Percentiles rank a stretch among this genome's conserved stretches.
phyloP scores from a whole-genome alignment of 2,797 vertebrate genomes.

The Hydrolagus colliei region DNA sequence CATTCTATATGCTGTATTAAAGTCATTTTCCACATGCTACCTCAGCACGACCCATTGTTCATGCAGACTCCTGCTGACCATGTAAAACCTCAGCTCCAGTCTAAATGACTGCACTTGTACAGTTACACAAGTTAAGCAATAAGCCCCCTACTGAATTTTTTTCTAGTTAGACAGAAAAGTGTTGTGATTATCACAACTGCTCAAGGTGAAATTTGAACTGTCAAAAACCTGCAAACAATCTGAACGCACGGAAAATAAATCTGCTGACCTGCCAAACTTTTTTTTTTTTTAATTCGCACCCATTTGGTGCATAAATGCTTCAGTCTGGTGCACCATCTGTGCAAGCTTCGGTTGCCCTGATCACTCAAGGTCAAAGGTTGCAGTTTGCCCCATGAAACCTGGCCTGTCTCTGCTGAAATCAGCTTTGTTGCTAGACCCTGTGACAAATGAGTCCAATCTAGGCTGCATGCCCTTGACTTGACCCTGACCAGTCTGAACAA shows the following conservation, averaged over 20 bases:
- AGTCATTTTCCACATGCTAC: constrained; percentile 99
- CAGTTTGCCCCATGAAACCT: constrained; percentile 66
- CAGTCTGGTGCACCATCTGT: constrained; percentile 78
- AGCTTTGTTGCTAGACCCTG: constrained; percentile 84
- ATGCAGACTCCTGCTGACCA: constrained; percentile 95
- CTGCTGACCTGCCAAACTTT: constrained; percentile 65
- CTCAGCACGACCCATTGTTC: constrained; percentile 99
- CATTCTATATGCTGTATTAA: constrained; percentile 99
- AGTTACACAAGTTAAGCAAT: constrained; percentile 79
- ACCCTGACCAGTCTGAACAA: constrained; percentile 94
- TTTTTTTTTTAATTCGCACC: constrained; percentile 70
- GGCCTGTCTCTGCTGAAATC: constrained; percentile 84
- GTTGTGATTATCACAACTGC: constrained; percentile 71
- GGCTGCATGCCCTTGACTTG: constrained; percentile 96
- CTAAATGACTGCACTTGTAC: constrained; percentile 85
- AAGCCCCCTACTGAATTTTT: constrained; percentile 72
- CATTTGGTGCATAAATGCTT: constrained; percentile 66
- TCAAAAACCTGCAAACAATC: constrained; percentile 68
- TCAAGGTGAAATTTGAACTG: constrained; percentile 70
- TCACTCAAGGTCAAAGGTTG: constrained; percentile 83
- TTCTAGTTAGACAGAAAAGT: constrained; percentile 71
- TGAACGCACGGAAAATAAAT: constrained; percentile 65
- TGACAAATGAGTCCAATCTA: constrained; percentile 99
- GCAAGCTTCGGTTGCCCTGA: constrained; percentile 66
- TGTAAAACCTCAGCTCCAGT: constrained; percentile 71